Evolutionary conservation across 2,113 vertebrate genomes (phyloP).

Genomic region (Neofelis nebulosa): DNA sequence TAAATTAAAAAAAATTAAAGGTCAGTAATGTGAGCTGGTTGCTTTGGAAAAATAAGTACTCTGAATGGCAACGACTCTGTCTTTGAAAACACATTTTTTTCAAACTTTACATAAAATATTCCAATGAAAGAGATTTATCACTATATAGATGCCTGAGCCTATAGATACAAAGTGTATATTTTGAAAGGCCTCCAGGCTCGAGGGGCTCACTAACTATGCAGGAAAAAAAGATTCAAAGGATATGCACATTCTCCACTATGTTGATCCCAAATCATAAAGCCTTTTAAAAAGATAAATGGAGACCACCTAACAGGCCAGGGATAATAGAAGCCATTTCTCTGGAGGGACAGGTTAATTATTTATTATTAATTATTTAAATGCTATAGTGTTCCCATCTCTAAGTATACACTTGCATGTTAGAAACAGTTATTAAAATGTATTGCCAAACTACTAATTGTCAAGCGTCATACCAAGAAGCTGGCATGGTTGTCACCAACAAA

Average conservation of each 20-base stretch:
- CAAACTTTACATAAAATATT: not conserved
- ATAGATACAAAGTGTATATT: not conserved
- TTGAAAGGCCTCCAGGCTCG: not conserved
- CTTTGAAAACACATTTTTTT: not conserved
- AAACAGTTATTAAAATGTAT: slow-evolving; percentile 38
- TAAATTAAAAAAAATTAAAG: too few species aligned
- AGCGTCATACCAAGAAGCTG: not conserved
- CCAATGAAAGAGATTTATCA: slow-evolving; percentile 38
- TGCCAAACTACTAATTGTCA: slow-evolving; percentile 20
- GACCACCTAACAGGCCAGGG: not conserved
- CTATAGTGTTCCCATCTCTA: not conserved
- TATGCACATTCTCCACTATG: not conserved
- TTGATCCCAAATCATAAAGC: slow-evolving; percentile 28
- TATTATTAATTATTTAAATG: slow-evolving; percentile 63
- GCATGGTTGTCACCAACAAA: slow-evolving; percentile 27
- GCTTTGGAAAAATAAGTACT: not conserved
- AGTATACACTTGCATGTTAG: not conserved
- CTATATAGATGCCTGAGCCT: not conserved
- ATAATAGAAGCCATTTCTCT: slow-evolving; percentile 56
- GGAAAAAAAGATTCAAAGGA: not conserved
- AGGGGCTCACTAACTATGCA: not conserved
- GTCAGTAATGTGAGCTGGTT: not conserved
- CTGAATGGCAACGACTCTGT: not conserved
- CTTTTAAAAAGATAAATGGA: slow-evolving; percentile 47
- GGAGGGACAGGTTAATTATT: slow-evolving; percentile 55